Conservation (phyloP, 1,140 invertebrate species). For the Lithobius niger region DNA sequence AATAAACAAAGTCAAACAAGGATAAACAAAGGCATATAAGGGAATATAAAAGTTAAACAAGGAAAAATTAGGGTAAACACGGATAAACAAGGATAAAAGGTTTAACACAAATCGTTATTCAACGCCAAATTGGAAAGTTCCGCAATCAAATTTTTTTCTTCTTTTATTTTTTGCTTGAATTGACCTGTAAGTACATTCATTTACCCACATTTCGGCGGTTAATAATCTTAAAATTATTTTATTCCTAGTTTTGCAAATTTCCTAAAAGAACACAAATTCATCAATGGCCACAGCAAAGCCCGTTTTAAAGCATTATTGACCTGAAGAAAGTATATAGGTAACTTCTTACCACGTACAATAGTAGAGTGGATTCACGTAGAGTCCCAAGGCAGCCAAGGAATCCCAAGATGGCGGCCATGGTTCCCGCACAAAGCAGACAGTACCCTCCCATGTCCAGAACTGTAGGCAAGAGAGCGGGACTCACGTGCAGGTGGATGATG, state of each 20-base stretch:
- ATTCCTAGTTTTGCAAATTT: neutral
- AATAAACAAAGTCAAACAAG: too few species aligned
- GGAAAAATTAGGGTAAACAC: too few species aligned
- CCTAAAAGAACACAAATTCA: neutral
- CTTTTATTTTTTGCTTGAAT: too few species aligned
- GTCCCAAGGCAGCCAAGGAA: conserved; percentile 3
- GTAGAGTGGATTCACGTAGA: neutral
- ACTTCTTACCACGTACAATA: neutral
- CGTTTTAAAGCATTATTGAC: too few species aligned
- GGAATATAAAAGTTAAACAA: too few species aligned
- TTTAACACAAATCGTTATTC: too few species aligned
- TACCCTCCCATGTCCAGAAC: neutral
- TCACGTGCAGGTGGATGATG: neutral
- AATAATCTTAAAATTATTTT: neutral
- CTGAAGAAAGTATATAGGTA: neutral
- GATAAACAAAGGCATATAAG: too few species aligned
- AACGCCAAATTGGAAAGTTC: too few species aligned
- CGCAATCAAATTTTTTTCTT: too few species aligned
- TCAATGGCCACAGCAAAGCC: neutral
- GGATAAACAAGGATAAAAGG: too few species aligned
- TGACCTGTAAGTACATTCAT: too few species aligned
- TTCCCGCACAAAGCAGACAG: neutral
- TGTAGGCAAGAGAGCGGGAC: neutral
- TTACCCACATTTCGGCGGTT: too few species aligned
- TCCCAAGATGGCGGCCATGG: neutral